Evolutionary conservation across 2,113 vertebrate genomes (phyloP), one percentile per base, ranked within the genome.

Genomic region (Gallinago jamesoni): DNA sequence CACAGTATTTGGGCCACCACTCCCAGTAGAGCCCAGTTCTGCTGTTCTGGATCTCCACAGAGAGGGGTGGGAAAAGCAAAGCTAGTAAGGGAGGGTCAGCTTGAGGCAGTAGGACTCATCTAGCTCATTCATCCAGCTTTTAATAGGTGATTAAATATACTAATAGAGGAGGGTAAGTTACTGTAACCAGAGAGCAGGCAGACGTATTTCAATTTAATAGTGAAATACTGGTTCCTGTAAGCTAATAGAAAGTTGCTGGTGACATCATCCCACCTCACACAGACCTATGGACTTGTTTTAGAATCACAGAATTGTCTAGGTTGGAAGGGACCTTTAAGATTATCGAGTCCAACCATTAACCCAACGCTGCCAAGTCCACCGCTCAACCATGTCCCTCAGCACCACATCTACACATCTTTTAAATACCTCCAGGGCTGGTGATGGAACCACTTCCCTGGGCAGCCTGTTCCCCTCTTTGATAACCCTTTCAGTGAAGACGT

Each of bases 1-100:
- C 24, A 2, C 16, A 17, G 0, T 2, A 1, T 9, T 12, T 35
- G 22, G 18, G 10, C 6, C 45, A n/a, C 12, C 17, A 1, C 37
- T 12, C 48, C 3, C 31, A 10, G 31, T n/a, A 24, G 21, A 9
- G n/a, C 35, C 13, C 4, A 3, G 37, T 25, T 27, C 1, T 1
- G 31, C 11, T 60, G 14, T 7, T 47, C 33, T 47, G 75, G 69
- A 45, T 16, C 45, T 50, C 41, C 10, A 10, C 3, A 39, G 53
- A 59, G 75, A 64, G 43, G 27, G 11, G 39, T 39, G 11, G 57
- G 24, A 24, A 16, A 62, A 66, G 37, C 3, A 74, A 50, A 80
- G 35, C 24, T 4, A 14, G 15, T 3, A 25, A 18, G 23, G 27
- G 39, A 43, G 10, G 33, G 17, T 3, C 28, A 15, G 8, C 23